phyloP scores from a whole-genome alignment of 2,888 invertebrate species.

The Mythimna pallens region DNA sequence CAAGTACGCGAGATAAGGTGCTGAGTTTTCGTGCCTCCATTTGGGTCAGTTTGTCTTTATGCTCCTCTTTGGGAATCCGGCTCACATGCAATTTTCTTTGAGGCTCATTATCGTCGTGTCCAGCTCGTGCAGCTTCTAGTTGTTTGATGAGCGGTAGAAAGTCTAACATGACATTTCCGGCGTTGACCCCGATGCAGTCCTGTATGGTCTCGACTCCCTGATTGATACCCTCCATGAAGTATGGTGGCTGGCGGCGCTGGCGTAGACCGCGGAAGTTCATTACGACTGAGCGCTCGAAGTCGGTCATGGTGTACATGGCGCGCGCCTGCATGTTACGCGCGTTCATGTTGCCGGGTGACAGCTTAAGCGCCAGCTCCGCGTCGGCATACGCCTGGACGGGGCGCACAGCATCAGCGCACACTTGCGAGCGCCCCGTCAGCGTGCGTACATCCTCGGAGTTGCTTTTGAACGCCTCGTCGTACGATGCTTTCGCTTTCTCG shows the following conservation, averaged over 20 bases:
- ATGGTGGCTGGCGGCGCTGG: conserved; percentile 82
- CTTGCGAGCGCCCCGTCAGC: conserved; percentile 84
- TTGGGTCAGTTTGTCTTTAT: conserved; percentile 82
- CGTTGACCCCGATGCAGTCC: conserved; percentile 85
- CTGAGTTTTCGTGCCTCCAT: conserved; percentile 83
- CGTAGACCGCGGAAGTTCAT: conserved; percentile 84
- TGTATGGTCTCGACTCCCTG: conserved; percentile 87
- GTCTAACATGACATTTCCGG: conserved; percentile 85
- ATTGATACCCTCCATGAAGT: conserved; percentile 86
- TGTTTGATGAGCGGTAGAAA: conserved; percentile 85
- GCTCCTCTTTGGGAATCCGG: conserved; percentile 80
- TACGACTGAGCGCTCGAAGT: conserved; percentile 86
- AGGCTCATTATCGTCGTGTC: conserved; percentile 72
- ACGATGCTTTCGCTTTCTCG: conserved; percentile 84
- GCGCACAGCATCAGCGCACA: conserved; percentile 84
- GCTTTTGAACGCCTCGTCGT: conserved; percentile 82
- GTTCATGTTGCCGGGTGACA: conserved; percentile 84
- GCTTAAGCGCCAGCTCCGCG: conserved; percentile 84
- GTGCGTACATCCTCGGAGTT: conserved; percentile 81
- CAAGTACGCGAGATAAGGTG: conserved; percentile 84
- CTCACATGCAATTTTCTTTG: conserved; percentile 76
- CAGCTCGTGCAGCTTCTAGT: conserved; percentile 71
- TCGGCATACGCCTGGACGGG: conserved; percentile 84
- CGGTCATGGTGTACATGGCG: conserved; percentile 87
- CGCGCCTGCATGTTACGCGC: conserved; percentile 86